Conservation (phyloP, 2,797 vertebrate species). For the Acomys russatus region DNA sequence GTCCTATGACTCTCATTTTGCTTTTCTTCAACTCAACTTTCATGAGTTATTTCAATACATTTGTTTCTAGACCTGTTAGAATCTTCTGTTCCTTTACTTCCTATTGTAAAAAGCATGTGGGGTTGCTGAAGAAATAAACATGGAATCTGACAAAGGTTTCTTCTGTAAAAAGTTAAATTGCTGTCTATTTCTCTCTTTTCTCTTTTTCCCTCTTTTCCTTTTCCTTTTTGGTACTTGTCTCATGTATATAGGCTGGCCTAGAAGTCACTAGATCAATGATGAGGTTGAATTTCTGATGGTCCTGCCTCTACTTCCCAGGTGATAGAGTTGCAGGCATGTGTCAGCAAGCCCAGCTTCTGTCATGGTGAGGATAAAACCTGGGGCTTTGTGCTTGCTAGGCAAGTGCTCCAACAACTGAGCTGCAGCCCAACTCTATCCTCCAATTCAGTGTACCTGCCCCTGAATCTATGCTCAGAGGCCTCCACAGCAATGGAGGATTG, state of each 20-base stretch:
- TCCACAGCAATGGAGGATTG: not conserved
- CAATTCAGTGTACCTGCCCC: not conserved
- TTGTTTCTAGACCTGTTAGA: not conserved
- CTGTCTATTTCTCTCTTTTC: not conserved
- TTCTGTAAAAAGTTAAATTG: not conserved
- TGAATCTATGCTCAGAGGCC: not conserved
- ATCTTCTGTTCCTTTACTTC: conserved; percentile 20
- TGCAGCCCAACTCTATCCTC: not conserved
- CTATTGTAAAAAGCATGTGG: not conserved
- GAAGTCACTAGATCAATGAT: not conserved
- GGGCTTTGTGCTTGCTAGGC: not conserved
- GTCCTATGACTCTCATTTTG: not conserved
- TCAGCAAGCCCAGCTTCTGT: not conserved
- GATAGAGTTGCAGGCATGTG: not conserved
- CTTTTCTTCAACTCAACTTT: not conserved
- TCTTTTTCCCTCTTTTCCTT: not conserved
- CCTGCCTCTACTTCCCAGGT: not conserved
- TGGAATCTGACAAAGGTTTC: not conserved
- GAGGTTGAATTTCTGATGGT: not conserved
- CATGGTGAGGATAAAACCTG: not conserved
- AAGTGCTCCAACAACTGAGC: not conserved
- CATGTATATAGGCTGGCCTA: not conserved
- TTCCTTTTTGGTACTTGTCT: not conserved
- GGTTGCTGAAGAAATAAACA: not conserved
- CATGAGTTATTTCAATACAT: not conserved